Percentiles rank a stretch among this genome's conserved stretches.
phyloP scores from a whole-genome alignment of 2,797 vertebrate genomes.

The Pseudochaenichthys georgianus region DNA sequence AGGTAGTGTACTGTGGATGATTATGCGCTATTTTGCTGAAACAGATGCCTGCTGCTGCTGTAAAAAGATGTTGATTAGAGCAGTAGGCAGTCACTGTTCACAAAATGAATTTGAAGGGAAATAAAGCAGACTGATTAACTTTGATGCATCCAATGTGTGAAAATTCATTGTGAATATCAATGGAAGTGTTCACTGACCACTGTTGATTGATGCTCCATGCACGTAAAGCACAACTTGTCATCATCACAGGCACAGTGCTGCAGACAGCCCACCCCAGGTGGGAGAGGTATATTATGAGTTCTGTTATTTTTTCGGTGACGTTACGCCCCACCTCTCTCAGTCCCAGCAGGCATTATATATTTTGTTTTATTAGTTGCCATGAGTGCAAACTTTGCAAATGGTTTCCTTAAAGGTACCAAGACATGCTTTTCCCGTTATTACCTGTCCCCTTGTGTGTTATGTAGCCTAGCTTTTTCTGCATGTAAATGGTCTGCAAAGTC shows the following conservation, averaged over 20 bases:
- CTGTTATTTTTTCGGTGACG: not conserved
- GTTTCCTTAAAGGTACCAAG: not conserved
- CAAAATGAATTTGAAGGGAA: not conserved
- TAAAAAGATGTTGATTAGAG: conserved; percentile 5
- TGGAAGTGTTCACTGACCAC: not conserved
- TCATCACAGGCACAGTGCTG: not conserved
- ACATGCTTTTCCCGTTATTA: no score
- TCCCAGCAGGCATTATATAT: not conserved
- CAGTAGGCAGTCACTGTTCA: not conserved
- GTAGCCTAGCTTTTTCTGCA: no score
- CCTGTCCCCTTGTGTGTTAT: no score
- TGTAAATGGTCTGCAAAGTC: no score
- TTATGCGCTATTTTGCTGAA: not conserved
- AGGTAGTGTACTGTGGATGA: not conserved
- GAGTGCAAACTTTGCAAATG: not conserved
- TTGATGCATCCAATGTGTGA: not conserved
- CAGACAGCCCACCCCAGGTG: not conserved
- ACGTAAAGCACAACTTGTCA: not conserved
- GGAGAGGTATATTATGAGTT: not conserved
- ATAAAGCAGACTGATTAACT: not conserved
- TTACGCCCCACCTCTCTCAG: not conserved
- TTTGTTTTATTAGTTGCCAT: conserved; percentile 4
- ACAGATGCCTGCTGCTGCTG: not conserved
- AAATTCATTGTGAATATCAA: not conserved
- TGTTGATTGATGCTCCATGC: not conserved